Percentiles rank a stretch among this genome's conserved stretches.
Evolutionary conservation across 2,113 vertebrate species (phyloP).

Genomic region (Ptychochromis oligacanthus): DNA sequence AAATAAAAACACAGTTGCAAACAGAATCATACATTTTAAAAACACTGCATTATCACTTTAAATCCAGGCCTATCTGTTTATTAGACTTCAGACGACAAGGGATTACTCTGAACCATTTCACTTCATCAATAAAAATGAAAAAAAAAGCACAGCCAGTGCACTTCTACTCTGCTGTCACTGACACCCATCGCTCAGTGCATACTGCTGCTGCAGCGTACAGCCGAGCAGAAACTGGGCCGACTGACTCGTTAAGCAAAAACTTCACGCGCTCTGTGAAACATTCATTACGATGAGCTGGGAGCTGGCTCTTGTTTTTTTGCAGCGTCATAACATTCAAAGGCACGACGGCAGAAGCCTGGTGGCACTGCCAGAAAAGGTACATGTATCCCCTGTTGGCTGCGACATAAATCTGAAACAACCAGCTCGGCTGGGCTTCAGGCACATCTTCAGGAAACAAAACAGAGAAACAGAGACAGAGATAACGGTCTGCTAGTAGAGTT

Average conservation of each 20-base stretch:
- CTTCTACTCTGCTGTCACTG: not conserved
- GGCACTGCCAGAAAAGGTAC: slow-evolving; percentile 11
- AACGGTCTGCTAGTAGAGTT: not conserved
- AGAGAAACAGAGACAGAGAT: not conserved
- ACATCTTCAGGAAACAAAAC: not conserved
- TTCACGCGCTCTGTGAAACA: slow-evolving; percentile 34
- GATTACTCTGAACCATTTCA: not conserved
- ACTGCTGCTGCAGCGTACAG: slow-evolving; percentile 8
- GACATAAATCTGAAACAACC: slow-evolving; percentile 22
- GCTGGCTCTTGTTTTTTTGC: not conserved
- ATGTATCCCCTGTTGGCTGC: slow-evolving; percentile 19
- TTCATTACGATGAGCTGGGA: slow-evolving; percentile 20
- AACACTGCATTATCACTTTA: not conserved
- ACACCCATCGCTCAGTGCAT: not conserved
- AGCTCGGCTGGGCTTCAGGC: slow-evolving; percentile 4
- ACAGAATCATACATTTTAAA: too few species aligned
- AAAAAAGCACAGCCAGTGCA: not conserved
- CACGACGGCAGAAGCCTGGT: not conserved
- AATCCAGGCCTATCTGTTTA: not conserved
- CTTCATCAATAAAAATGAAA: not conserved
- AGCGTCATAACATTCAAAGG: slow-evolving; percentile 21
- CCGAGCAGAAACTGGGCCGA: slow-evolving; percentile 22
- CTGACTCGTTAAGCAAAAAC: not conserved
- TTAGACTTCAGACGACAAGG: not conserved
- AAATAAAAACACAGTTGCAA: not conserved